These are phyloP conservation scores for Urocyon cinereoargenteus DNA, from an alignment of 2,797 vertebrate genomes.

Conservation along the genomic window DNA sequence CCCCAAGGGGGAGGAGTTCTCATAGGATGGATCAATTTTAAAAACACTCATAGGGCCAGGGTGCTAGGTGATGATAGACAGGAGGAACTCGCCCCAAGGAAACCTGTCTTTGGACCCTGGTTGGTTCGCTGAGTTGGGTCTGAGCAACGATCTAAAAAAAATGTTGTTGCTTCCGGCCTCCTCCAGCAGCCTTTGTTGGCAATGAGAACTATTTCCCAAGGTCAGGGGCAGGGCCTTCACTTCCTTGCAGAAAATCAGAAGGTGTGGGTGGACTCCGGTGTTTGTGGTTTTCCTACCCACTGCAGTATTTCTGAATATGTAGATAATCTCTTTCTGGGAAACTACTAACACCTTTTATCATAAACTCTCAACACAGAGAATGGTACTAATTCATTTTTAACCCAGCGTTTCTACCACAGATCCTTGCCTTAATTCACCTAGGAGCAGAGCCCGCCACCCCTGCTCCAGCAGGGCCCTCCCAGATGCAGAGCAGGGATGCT, in stretches of 20 bases:
- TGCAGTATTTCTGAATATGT: background rate
- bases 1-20: background rate
- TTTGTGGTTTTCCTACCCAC: background rate
- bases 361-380: background rate
- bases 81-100: background rate
- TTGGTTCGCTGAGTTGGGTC: background rate
- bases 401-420: background rate
- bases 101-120: background rate
- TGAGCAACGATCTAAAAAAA: background rate
- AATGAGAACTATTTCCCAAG: background rate
- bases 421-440: background rate
- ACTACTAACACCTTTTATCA: background rate
- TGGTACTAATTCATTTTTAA: background rate
- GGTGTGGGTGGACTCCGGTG: background rate
- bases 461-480: fast-evolving
- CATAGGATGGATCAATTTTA: background rate
- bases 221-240: background rate
- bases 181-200: background rate
- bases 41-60: background rate
- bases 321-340: background rate
- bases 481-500: background rate
- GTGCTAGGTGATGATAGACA: background rate
- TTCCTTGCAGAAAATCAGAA: background rate
- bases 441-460: background rate
- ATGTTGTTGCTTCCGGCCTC: background rate